Conservation (phyloP, 2,113 vertebrate species). For the Pseudopipra pipra region DNA sequence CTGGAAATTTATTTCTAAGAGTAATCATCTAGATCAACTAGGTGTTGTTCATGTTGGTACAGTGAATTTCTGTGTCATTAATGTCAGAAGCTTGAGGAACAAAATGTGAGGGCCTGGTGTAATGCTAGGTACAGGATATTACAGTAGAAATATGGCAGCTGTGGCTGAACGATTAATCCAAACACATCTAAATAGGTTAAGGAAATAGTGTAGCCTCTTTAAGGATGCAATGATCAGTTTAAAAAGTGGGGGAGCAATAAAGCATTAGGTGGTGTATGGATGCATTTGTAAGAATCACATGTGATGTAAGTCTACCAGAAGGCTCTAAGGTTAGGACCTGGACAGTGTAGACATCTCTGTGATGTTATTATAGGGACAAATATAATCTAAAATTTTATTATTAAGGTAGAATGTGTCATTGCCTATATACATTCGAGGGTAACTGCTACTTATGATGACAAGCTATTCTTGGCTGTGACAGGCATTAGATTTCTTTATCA, state of each 20-base stretch:
- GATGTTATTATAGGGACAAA: neutral
- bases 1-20: neutral
- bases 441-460: neutral
- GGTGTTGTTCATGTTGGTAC: neutral
- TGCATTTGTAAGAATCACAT: neutral
- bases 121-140: neutral
- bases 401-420: neutral
- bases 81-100: neutral
- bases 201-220: neutral
- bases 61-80: neutral
- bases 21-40: neutral
- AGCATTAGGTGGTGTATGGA: neutral
- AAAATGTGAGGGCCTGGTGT: neutral
- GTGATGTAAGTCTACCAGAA: neutral
- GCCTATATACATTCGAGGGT: neutral
- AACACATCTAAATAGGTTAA: neutral
- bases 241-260: neutral
- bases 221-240: neutral
- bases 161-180: neutral
- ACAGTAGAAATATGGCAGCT: neutral
- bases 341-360: fast-evolving
- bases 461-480: neutral
- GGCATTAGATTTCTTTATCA: neutral
- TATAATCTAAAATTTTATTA: neutral
- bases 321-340: neutral